Conservation (phyloP, 1,140 invertebrate genomes). For the Marisa cornuarietis region DNA sequence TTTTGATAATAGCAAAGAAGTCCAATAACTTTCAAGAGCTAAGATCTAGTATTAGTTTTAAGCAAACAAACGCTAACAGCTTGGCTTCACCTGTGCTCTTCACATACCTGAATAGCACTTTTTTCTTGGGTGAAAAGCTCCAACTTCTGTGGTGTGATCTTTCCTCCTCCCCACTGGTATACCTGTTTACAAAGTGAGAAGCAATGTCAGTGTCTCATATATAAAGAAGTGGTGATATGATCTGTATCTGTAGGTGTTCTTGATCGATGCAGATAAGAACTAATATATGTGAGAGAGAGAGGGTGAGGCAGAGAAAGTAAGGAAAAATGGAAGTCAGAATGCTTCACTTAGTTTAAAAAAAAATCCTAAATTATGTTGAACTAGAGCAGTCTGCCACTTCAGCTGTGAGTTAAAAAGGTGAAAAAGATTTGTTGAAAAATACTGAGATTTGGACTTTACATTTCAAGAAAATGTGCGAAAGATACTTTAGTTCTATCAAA, state of each 20-base stretch:
- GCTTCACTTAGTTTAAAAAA: too few species aligned
- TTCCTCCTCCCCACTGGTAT: conserved; percentile 65
- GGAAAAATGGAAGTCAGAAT: too few species aligned
- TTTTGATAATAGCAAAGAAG: background rate
- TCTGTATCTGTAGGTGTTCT: background rate
- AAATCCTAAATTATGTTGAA: too few species aligned
- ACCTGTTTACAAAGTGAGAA: conserved; percentile 43
- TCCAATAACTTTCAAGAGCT: background rate
- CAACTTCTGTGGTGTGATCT: conserved; percentile 60
- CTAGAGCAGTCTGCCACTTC: too few species aligned
- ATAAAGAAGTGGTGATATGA: background rate
- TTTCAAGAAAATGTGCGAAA: too few species aligned
- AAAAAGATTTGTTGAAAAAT: too few species aligned
- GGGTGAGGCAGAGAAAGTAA: too few species aligned
- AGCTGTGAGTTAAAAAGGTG: too few species aligned
- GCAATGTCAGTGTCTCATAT: background rate
- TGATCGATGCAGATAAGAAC: too few species aligned
- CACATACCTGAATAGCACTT: conserved; percentile 56
- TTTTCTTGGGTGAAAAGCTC: conserved; percentile 64
- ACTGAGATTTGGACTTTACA: too few species aligned
- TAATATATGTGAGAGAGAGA: background rate
- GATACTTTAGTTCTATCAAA: conserved; percentile 8
- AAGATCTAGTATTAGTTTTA: background rate
- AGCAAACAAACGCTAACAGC: background rate
- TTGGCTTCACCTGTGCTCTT: background rate